Base-by-base conservation (phyloP, 2,797 vertebrate species). In the Eremophila alpestris region DNA sequence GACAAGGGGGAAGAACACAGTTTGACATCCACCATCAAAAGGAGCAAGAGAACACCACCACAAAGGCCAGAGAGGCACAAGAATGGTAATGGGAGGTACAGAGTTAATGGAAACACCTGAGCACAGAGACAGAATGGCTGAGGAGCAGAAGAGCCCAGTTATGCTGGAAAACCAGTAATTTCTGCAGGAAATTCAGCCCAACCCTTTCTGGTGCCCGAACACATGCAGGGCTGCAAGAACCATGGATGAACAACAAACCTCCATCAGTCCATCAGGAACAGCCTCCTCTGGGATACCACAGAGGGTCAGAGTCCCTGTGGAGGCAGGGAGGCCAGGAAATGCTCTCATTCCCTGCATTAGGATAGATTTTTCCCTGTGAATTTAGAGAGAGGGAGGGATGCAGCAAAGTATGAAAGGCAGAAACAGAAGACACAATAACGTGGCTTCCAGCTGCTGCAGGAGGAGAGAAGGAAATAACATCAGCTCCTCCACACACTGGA, bases 11-110 rank as follows among this genome's bases (percentile, higher is more conserved):
- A 91, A 93, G 79, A 73, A 45, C 41, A 5, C 1, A 65, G 27
- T 30, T 90, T 30, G 91, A 79, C 70, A 90, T 67, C 70, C 70
- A 73, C 24, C 90, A 88, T 83, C 51, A 68, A 93, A 94, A 75
- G 74, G 45, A 74, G 26, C 2, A 5, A 43, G 76, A 46, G 71
- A 60, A 48, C 64, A 36, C 38, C 78, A 41, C 38, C 41, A 70
- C 64, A 71, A 75, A 51, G 1, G 2, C 43, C 60, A 36, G 60
- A 64, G 74, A 52, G 56, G 58, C 52, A 45, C 45, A 70, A 20
- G n/a, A 34, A 60, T 51, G 74, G 48, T 38, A 67, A 89, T 70
- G 1, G 10, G 58, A 86, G 69, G 45, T 13, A 24, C 12, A 68
- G 75, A 54, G 56, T 51, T 34, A n/a, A 83, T 51, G 23, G 73